Conservation (phyloP, 2,888 invertebrate genomes). For the Plebejus melissa region DNA sequence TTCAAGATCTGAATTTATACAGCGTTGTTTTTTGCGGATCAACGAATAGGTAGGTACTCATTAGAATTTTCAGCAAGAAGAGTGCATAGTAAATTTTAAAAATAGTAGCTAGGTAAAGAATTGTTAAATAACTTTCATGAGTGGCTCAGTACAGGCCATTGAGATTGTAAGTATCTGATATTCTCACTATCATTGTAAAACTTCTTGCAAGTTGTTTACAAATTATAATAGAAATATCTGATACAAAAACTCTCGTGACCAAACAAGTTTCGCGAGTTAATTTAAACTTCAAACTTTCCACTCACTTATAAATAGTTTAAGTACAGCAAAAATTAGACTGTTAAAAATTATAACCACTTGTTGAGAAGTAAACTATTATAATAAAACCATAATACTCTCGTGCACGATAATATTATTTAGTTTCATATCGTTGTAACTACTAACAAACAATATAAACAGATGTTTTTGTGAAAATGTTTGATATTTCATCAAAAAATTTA, state of each 20-base stretch:
- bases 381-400: background rate
- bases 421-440: too few species aligned
- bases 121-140: background rate
- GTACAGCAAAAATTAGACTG: constrained; percentile 6
- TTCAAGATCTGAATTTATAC: background rate
- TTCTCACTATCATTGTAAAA: background rate
- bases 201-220: background rate
- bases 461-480: background rate
- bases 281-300: constrained; percentile 26
- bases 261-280: constrained; percentile 11
- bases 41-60: too few species aligned
- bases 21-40: background rate
- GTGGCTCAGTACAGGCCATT: background rate
- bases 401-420: background rate
- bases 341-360: background rate
- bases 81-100: background rate
- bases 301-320: constrained; percentile 11
- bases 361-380: background rate
- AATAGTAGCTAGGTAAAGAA: background rate
- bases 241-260: background rate
- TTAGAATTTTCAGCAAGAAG: background rate
- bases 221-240: constrained; percentile 12
- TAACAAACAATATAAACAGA: too few species aligned
- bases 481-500: background rate
- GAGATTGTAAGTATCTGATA: background rate